Evolutionary conservation across 2,113 vertebrate genomes (phyloP), one percentile per base, ranked within the genome.

Genomic region (Atractosteus spatula): DNA sequence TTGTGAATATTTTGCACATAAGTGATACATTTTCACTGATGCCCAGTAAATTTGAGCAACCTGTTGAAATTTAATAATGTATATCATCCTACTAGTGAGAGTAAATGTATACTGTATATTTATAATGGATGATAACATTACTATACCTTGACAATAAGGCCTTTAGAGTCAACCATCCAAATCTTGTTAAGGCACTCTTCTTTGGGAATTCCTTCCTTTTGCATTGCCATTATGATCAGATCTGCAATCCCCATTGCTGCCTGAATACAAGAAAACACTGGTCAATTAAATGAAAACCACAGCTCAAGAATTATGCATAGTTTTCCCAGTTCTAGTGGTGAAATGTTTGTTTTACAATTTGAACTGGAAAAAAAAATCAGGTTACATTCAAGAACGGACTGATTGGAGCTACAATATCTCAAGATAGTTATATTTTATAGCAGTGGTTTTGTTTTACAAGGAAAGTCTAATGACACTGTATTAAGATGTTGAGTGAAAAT

Each of bases 111-210:
- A 29, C 29, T 51, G 47, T 59, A n/a, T 59, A 11, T 59, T 59
- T 59, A 59, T n/a, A 59, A 5, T 59, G 57, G 57, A 13, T 13
- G n/a, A 14, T n/a, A 29, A 59, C 5, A 59, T 10, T 88, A 99
- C 97, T 95, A 98, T 97, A 99, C 97, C 95, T 99, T 97, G 65
- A 99, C 96, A 59, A 99, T 89, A 72, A 99, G 91, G 75, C 97
- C 97, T 81, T 98, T 99, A 0, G 97, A 99, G 85, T 99, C 97
- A 71, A 99, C 96, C 95, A 99, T 89, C 97, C 97, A 99, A 86
- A 99, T 98, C 81, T 94, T 97, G 79, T 85, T 91, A 67, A 92
- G 42, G 67, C 94, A 91, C 71, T 89, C 82, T 7, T 92, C 91
- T 74, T 81, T 88, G 0, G 91, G 13, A 43, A 91, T 80, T 0